phyloP scores from a whole-genome alignment of 2,797 vertebrate species.

The Darevskia mixta region DNA sequence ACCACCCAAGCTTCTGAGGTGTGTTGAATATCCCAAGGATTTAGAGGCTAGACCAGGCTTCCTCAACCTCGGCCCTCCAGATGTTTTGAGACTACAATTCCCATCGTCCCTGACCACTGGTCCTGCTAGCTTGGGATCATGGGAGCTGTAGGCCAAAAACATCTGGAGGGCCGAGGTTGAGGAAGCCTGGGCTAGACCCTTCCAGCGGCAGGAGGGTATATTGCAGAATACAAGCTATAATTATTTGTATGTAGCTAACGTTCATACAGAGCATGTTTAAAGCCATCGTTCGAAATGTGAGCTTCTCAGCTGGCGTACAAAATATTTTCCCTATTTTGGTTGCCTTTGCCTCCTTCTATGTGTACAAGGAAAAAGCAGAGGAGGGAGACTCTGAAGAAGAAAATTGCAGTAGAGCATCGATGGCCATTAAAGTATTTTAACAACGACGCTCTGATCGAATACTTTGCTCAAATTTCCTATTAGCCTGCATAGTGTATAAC shows the following conservation, averaged over 20 bases:
- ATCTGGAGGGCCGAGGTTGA: too few species aligned
- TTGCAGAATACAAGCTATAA: too few species aligned
- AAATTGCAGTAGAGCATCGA: slow-evolving; percentile 40
- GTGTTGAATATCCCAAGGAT: too few species aligned
- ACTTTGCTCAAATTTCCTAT: slow-evolving; percentile 57
- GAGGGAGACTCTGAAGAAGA: slow-evolving; percentile 23
- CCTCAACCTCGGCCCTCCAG: too few species aligned
- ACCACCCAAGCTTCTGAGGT: too few species aligned
- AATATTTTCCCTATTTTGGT: neutral
- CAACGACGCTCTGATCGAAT: slow-evolving; percentile 42
- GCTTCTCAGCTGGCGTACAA: neutral
- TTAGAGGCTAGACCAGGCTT: too few species aligned
- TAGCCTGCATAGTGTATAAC: slow-evolving; percentile 43
- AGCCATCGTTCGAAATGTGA: neutral
- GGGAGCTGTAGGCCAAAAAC: too few species aligned
- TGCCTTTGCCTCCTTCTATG: slow-evolving; percentile 28
- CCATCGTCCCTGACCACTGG: too few species aligned
- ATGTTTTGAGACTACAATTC: too few species aligned
- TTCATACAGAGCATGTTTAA: neutral
- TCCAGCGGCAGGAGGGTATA: too few species aligned
- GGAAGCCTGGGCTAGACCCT: too few species aligned
- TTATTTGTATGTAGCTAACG: neutral
- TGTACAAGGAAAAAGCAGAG: neutral
- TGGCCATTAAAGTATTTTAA: slow-evolving; percentile 42
- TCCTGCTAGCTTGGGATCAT: too few species aligned